Evolutionary conservation across 2,888 invertebrate genomes (phyloP), one percentile per base, ranked within the genome.

Genomic region (Tenthredo scrophulariae): DNA sequence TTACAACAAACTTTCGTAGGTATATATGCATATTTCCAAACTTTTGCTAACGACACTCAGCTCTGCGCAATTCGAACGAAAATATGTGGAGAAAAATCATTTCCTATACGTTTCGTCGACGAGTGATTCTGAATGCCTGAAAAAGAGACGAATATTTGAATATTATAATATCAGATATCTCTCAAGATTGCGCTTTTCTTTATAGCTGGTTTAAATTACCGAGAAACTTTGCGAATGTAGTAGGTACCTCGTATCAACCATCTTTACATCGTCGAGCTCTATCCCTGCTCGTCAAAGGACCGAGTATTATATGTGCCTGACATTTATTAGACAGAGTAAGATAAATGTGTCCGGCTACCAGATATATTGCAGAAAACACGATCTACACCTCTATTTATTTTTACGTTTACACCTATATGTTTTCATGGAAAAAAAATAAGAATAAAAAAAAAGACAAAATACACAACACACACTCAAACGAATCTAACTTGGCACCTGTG

Each of bases 261-360:
- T 58, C 37, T 80, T 80, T 9, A 18, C 50, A 9, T 26, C 58
- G 18, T 15, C 22, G n/a, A 80, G 50, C 83, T 67, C 67, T 83
- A 26, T 67, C 50, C n/a, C 83, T 62, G 43, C 67, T 83, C 70
- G 80, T 80, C 80, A 80, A 62, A 62, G 40, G 37, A 40, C n/a
- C 33, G 29, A 50, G 50, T 5, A 40, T 40, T 40, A 26, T 33
- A 50, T 67, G 83, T 80, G 80, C 62, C 65, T 29, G 67, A 70
- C 83, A n/a, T 83, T 83, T 83, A 83, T 83, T 83, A 33, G 83
- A 83, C 83, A 67, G 83, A 67, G 46, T 70, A 83, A 83, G 83
- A 83, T 46, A 33, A 83, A 83, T 83, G 83, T 15, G 80, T 58
- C 62, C 37, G 58, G 62, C 62, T 62, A 80, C 13, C 37, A 50